phyloP scores from a whole-genome alignment of 2,113 vertebrate species.

The Scortum barcoo region DNA sequence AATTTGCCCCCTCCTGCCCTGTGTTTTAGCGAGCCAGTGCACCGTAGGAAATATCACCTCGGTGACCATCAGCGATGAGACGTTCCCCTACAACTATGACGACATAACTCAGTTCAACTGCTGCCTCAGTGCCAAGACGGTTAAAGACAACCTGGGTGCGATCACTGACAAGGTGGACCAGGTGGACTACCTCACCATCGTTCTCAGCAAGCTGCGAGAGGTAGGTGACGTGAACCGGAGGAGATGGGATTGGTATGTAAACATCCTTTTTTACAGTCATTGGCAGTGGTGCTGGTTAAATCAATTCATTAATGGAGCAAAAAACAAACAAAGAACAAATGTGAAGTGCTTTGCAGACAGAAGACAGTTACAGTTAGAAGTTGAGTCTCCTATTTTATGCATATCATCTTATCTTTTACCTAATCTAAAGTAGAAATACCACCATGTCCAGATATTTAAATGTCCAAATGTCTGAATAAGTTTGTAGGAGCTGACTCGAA shows the following conservation, averaged over 20 bases:
- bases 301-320: background rate
- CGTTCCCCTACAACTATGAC: slow-evolving; percentile 79
- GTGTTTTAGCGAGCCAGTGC: slow-evolving; percentile 61
- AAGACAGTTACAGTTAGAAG: background rate
- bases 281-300: background rate
- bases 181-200: slow-evolving; percentile 58
- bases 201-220: slow-evolving; percentile 82
- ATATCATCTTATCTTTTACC: too few species aligned
- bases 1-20: too few species aligned
- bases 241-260: background rate
- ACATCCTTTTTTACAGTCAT: background rate
- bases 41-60: slow-evolving; percentile 69
- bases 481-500: background rate
- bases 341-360: background rate
- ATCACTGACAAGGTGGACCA: slow-evolving; percentile 66
- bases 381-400: too few species aligned
- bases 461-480: too few species aligned
- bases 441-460: too few species aligned
- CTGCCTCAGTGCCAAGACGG: slow-evolving; percentile 70
- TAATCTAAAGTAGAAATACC: too few species aligned
- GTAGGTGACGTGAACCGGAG: slow-evolving; percentile 44
- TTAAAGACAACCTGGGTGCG: slow-evolving; percentile 75
- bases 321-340: too few species aligned
- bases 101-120: slow-evolving; percentile 73
- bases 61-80: slow-evolving; percentile 58